Conservation (phyloP, 2,888 invertebrate species). For the Calephelis perditalis region DNA sequence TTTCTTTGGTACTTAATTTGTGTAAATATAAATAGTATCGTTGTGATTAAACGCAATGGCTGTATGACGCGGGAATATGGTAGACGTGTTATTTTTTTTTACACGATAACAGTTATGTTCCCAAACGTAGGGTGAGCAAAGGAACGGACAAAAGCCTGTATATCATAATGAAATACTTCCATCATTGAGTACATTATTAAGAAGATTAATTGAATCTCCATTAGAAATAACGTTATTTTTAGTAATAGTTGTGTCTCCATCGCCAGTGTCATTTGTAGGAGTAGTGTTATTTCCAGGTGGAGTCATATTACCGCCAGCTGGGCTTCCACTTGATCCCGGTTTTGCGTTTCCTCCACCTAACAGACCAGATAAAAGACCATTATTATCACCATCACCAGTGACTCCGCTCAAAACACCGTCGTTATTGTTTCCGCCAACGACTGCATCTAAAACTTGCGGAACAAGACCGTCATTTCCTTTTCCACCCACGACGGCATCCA, state of each 20-base stretch:
- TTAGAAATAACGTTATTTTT: background rate
- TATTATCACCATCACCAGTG: background rate
- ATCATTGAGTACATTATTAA: background rate
- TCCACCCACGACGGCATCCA: background rate
- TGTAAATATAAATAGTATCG: background rate
- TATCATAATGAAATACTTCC: background rate
- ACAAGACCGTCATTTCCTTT: background rate
- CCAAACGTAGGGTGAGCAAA: conserved; percentile 1
- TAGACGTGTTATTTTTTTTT: background rate
- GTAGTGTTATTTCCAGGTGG: too few relatives aligned
- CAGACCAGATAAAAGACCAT: too few relatives aligned
- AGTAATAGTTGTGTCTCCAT: too few relatives aligned
- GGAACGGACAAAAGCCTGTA: conserved; percentile 1
- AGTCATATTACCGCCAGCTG: too few relatives aligned
- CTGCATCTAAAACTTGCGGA: background rate
- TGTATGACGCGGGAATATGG: background rate
- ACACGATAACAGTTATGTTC: background rate
- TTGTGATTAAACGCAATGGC: background rate
- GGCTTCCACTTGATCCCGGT: too few relatives aligned
- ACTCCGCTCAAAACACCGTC: background rate
- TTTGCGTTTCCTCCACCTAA: too few relatives aligned
- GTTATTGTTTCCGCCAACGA: background rate
- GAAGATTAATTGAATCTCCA: background rate
- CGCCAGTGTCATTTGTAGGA: too few relatives aligned
- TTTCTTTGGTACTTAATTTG: background rate